These are phyloP conservation scores for Zaprionus capensis DNA, from an alignment of 1,140 invertebrate species.

Conservation along the genomic window DNA sequence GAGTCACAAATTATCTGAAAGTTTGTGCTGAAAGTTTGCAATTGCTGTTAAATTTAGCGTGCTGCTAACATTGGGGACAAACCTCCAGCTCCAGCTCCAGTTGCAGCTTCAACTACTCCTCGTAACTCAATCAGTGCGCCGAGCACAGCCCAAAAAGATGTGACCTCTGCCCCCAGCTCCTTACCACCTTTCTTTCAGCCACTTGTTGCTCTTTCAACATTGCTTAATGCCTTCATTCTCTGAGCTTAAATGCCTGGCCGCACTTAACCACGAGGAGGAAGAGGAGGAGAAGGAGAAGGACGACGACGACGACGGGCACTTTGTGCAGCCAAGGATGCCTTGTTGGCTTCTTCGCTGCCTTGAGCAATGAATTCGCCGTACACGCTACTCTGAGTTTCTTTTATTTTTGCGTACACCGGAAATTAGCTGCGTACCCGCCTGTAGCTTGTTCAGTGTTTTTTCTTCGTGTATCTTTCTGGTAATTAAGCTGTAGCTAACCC, in stretches of 20 bases:
- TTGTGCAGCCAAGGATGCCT: constrained; percentile 71
- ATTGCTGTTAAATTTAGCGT: constrained; percentile 82
- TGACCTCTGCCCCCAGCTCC: not conserved
- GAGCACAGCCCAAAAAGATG: not conserved
- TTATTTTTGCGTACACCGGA: constrained; percentile 43
- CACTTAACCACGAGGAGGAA: constrained; percentile 37
- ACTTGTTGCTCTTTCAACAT: constrained; percentile 1
- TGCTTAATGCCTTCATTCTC: constrained; percentile 7
- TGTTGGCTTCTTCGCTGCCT: constrained; percentile 13
- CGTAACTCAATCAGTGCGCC: not conserved
- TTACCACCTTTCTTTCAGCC: not conserved
- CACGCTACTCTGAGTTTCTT: constrained; percentile 9
- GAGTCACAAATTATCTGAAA: constrained; percentile 71
- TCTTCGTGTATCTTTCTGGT: constrained; percentile 10
- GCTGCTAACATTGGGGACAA: constrained; percentile 38
- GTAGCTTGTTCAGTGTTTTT: constrained; percentile 21
- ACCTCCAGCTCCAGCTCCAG: not conserved
- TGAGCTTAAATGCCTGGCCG: constrained; percentile 48
- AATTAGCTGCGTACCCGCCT: constrained; percentile 49
- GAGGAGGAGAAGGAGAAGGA: not conserved
- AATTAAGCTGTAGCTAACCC: constrained; percentile 58
- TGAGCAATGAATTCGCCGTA: constrained; percentile 29
- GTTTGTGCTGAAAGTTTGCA: constrained; percentile 72
- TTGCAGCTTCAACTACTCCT: not conserved
- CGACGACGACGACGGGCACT: constrained; percentile 52